Evolutionary conservation across 1,140 invertebrate species (phyloP).

Genomic region (Grapholita molesta): DNA sequence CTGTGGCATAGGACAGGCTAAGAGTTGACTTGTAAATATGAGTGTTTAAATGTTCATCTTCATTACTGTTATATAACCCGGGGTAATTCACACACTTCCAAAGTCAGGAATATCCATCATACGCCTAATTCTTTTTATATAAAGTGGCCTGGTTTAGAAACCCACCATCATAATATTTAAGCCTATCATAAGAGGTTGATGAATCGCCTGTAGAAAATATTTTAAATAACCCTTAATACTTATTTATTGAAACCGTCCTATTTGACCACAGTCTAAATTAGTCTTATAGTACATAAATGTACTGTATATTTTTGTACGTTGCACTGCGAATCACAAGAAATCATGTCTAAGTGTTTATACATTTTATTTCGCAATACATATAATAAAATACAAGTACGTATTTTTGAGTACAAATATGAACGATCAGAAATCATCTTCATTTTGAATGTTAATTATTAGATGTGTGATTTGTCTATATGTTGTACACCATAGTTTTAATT

Average conservation of each 20-base stretch:
- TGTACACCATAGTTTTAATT: not conserved
- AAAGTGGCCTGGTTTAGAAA: not conserved
- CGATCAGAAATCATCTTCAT: not conserved
- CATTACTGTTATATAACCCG: conserved; percentile 16
- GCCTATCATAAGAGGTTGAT: not conserved
- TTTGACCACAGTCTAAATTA: not conserved
- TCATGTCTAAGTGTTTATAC: not conserved
- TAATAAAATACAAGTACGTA: not conserved
- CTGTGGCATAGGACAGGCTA: not conserved
- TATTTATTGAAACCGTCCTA: not conserved
- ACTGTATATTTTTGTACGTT: not conserved
- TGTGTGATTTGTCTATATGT: conserved; percentile 7
- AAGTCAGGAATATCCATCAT: conserved; percentile 43
- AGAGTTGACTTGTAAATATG: conserved; percentile 11
- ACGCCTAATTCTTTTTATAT: conserved; percentile 34
- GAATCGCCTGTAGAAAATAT: not conserved
- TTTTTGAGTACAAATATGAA: conserved; percentile 12
- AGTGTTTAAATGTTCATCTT: conserved; percentile 12
- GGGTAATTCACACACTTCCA: not conserved
- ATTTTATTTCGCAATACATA: not conserved
- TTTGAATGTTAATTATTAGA: not conserved
- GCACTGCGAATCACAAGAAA: not conserved
- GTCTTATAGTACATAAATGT: not conserved
- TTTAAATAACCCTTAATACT: not conserved
- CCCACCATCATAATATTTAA: not conserved